Evolutionary conservation across 2,888 invertebrate genomes (phyloP).

Genomic region (Rotaria socialis): DNA sequence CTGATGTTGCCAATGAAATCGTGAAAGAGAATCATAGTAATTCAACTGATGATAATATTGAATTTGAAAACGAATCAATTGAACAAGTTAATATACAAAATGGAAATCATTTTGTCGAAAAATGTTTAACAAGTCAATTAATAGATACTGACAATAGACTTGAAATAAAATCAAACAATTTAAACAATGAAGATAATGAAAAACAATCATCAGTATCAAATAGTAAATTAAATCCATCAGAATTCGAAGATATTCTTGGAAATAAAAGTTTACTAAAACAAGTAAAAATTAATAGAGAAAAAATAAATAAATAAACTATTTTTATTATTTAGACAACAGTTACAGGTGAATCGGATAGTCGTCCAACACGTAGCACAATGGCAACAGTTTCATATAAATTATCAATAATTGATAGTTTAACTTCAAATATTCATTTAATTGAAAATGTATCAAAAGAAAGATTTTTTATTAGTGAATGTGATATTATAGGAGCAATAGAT

Average conservation of each 20-base stretch:
- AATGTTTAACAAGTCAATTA: background rate
- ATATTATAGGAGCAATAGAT: background rate
- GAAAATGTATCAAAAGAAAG: background rate
- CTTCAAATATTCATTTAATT: background rate
- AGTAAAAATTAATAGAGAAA: background rate
- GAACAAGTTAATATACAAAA: background rate
- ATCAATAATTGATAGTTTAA: background rate
- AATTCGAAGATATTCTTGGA: background rate
- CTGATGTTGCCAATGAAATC: background rate
- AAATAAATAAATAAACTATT: background rate
- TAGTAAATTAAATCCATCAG: background rate
- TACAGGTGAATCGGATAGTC: background rate
- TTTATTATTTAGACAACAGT: background rate
- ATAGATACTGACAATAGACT: background rate
- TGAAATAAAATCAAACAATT: background rate
- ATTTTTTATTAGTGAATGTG: constrained; percentile 25
- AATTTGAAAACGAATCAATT: background rate
- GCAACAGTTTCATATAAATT: constrained; percentile 18
- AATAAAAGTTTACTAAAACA: constrained; percentile 28
- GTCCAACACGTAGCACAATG: constrained; percentile 10
- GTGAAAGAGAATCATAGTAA: background rate
- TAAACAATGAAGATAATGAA: background rate
- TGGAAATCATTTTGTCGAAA: background rate
- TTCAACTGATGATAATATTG: background rate
- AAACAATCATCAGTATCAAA: background rate